These are phyloP conservation scores for Chaetodon trifascialis DNA, from an alignment of 2,113 vertebrate genomes.

Conservation along the genomic window DNA sequence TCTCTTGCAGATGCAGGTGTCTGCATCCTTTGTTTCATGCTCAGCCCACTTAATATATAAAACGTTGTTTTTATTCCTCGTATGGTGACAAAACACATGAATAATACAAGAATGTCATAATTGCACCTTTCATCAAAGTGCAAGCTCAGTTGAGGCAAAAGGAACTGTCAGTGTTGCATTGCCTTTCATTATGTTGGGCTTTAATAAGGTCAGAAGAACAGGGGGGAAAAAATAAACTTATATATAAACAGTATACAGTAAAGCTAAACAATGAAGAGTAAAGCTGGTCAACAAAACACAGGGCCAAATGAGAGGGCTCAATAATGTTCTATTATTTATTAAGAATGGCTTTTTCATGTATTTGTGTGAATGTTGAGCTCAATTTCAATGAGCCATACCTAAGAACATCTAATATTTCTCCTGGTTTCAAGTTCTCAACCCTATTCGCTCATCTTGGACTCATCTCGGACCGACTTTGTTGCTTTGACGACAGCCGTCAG, in stretches of 20 bases:
- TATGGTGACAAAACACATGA: no score
- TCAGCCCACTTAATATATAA: no score
- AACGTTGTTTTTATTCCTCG: no score
- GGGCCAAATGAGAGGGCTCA: not conserved
- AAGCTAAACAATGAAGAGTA: not conserved
- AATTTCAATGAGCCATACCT: not conserved
- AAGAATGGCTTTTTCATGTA: no score
- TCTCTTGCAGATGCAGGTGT: no score
- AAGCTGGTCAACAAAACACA: not conserved
- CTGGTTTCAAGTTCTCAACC: not conserved
- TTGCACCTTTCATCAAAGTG: no score
- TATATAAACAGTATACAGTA: not conserved
- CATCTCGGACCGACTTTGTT: not conserved
- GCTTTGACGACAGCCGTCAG: not conserved
- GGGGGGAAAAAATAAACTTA: not conserved
- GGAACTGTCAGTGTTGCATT: no score
- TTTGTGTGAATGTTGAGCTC: not conserved
- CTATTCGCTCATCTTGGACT: not conserved
- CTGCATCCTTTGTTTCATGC: no score
- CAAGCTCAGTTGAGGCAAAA: no score
- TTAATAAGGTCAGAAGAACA: not conserved
- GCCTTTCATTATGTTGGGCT: not conserved
- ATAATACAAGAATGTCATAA: no score
- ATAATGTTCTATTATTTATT: not conserved
- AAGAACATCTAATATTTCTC: not conserved